phyloP scores from a whole-genome alignment of 2,113 vertebrate species.

The Hemicordylus capensis region DNA sequence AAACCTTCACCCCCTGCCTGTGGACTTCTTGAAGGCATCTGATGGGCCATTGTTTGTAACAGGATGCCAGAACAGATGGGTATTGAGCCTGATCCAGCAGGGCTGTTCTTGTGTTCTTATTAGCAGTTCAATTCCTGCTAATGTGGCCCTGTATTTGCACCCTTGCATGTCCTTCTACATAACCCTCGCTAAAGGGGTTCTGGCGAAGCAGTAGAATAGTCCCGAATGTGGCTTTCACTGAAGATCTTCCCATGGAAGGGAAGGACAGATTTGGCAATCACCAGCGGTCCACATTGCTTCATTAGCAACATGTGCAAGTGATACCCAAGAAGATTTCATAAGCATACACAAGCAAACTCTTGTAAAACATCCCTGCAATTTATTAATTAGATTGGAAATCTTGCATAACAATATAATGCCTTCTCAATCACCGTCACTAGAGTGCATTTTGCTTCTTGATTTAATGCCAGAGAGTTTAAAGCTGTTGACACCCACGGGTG shows the following conservation, averaged over 20 bases:
- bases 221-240: slow-evolving; percentile 6
- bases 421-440: neutral
- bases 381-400: neutral
- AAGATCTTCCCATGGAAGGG: slow-evolving; percentile 42
- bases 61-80: too few relatives aligned
- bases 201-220: too few relatives aligned
- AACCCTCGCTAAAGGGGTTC: too few relatives aligned
- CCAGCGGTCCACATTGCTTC: slow-evolving; percentile 31
- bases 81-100: too few relatives aligned
- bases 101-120: too few relatives aligned
- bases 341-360: slow-evolving; percentile 24
- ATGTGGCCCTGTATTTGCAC: neutral
- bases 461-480: slow-evolving; percentile 12
- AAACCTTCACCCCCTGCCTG: too few relatives aligned
- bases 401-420: neutral
- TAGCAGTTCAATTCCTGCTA: too few relatives aligned
- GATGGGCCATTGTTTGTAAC: too few relatives aligned
- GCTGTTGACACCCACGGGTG: neutral
- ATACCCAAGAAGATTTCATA: slow-evolving; percentile 46
- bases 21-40: too few relatives aligned
- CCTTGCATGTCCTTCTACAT: too few relatives aligned
- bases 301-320: slow-evolving; percentile 52
- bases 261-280: slow-evolving; percentile 46
- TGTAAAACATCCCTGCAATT: neutral
- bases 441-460: slow-evolving; percentile 6